Base-by-base conservation (phyloP, 2,797 vertebrate species). In the Pteropus rufus region DNA sequence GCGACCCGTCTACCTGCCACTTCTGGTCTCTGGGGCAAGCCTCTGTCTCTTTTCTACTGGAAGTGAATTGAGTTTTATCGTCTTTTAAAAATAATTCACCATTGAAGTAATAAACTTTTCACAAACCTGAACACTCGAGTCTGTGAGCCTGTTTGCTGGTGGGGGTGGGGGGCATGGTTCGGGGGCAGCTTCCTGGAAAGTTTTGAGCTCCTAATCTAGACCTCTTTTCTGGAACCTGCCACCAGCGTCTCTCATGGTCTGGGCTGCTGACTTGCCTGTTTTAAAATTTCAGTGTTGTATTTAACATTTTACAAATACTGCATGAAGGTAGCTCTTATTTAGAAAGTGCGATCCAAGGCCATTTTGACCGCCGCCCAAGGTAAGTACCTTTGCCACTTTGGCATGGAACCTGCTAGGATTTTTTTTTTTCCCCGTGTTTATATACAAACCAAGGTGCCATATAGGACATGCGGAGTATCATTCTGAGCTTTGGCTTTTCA, bases 81-180 rank as follows among this genome's bases (percentile, higher is more conserved):
- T 60, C 93, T 96, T 95, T 94, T 86, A 34, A 54, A 93, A 88
- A 36, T 15, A 91, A 96, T 24, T 90, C 70, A 83, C 67, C 6
- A 5, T 54, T 36, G 44, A 94, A 89, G 31, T 96, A 98, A 97
- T 97, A 98, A 97, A 97, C 26, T 15, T 94, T 96, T 94, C 52
- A 16, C 26, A 87, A 60, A 94, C 69, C 12, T 0, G 6, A 77
- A 67, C 2, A 1, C 10, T 24, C 0, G 24, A 26, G 7, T 93
- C 46, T 5, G 19, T 67, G 89, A n/a, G 73, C 24, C n/a, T 77
- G 19, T 60, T 36, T 56, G 29, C 8, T 64, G 75, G 52, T 4
- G 10, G 60, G 26, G 34, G 52, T 1, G 3, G 36, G 10, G 64
- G 7, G 44, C 15, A 4, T 2, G 18, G 1, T 49, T 49, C 7